A percentile compares a stretch with the other conserved stretches of the same genome.
Evolutionary conservation across 1,140 invertebrate genomes (phyloP).

Genomic region (Pachyrhynchus sulphureomaculatus): DNA sequence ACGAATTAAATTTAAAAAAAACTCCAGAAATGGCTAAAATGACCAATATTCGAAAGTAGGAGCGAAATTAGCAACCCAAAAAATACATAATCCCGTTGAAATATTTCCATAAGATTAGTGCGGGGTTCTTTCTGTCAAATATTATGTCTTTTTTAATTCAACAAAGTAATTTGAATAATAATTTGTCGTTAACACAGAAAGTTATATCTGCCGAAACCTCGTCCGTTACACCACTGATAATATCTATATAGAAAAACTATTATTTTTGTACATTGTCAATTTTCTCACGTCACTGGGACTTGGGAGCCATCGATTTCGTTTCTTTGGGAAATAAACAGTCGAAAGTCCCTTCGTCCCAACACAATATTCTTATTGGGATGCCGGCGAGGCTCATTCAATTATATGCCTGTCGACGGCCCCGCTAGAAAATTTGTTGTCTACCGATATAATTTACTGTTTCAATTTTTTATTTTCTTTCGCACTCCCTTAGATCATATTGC

Average conservation of each 20-base stretch:
- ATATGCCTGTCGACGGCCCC: conserved; percentile 37
- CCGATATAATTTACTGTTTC: conserved; percentile 40
- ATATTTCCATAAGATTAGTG: too few relatives aligned
- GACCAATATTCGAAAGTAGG: too few relatives aligned
- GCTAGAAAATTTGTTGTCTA: conserved; percentile 36
- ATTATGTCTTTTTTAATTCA: too few relatives aligned
- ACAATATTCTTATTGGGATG: conserved; percentile 39
- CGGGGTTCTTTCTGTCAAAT: too few relatives aligned
- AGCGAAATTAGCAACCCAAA: too few relatives aligned
- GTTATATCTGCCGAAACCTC: not conserved
- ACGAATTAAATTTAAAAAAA: too few relatives aligned
- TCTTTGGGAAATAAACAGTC: conserved; percentile 36
- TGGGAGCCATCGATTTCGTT: conserved; percentile 16
- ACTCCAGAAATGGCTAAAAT: too few relatives aligned
- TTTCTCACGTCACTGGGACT: conserved; percentile 8
- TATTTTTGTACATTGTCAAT: conserved; percentile 10
- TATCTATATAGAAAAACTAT: conserved; percentile 2
- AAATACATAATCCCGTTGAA: too few relatives aligned
- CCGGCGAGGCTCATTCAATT: conserved; percentile 42
- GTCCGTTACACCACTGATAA: too few relatives aligned
- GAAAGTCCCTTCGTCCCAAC: conserved; percentile 39
- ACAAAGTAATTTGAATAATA: too few relatives aligned
- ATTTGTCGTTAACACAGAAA: too few relatives aligned
- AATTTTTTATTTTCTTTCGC: conserved; percentile 20
- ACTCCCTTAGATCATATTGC: too few relatives aligned